Evolutionary conservation across 2,113 vertebrate species (phyloP).

Genomic region (Hucho hucho): DNA sequence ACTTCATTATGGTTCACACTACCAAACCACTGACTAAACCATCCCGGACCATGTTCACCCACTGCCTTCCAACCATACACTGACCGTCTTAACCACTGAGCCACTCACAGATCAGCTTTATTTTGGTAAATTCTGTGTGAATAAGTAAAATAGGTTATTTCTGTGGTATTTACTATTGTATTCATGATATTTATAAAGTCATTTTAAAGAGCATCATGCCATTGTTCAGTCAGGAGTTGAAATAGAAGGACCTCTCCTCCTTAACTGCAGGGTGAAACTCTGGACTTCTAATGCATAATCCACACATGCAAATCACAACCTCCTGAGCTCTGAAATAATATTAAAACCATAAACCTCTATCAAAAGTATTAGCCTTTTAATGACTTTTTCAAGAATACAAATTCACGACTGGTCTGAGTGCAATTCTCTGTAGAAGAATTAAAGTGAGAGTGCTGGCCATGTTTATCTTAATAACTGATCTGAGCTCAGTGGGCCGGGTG

Average conservation of each 20-base stretch:
- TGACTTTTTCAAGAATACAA: slow-evolving; percentile 77
- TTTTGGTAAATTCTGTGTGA: slow-evolving; percentile 1
- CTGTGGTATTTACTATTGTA: too few relatives aligned
- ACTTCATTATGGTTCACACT: slow-evolving; percentile 62
- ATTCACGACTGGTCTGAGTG: slow-evolving; percentile 65
- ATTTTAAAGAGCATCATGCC: too few relatives aligned
- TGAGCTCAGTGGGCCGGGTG: slow-evolving; percentile 65
- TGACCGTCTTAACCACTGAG: slow-evolving; percentile 13
- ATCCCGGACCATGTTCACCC: slow-evolving; percentile 36
- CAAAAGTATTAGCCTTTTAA: slow-evolving; percentile 77
- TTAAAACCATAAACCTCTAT: slow-evolving; percentile 70
- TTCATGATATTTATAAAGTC: too few relatives aligned
- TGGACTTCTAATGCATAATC: slow-evolving; percentile 67
- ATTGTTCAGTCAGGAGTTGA: slow-evolving; percentile 22
- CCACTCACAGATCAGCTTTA: slow-evolving; percentile 30
- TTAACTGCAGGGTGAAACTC: slow-evolving; percentile 49
- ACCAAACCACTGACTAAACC: slow-evolving; percentile 45
- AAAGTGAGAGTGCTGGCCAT: slow-evolving; percentile 69
- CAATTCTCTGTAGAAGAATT: slow-evolving; percentile 72
- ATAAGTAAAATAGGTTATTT: too few relatives aligned
- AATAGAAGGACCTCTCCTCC: slow-evolving; percentile 52
- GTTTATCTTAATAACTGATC: slow-evolving; percentile 82
- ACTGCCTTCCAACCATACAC: slow-evolving; percentile 32
- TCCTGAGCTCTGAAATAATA: slow-evolving; percentile 64
- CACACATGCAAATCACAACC: slow-evolving; percentile 72